Evolutionary conservation across 2,113 vertebrate genomes (phyloP).

Genomic region (Psilopogon haemacephalus): DNA sequence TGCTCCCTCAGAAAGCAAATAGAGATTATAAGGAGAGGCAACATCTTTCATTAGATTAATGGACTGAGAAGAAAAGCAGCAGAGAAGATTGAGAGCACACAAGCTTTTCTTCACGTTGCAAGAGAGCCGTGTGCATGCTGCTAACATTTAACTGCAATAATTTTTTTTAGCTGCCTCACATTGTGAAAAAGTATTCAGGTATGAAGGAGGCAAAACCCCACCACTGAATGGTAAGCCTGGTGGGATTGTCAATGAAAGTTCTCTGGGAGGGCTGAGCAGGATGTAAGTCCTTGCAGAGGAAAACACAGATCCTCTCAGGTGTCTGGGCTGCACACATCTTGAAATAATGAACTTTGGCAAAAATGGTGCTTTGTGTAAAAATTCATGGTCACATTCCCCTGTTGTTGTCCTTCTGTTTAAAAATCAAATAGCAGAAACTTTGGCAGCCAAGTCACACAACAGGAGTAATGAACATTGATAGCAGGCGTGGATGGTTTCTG

Average conservation of each 20-base stretch:
- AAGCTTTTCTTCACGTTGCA: conserved; percentile 3
- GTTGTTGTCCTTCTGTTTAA: conserved; percentile 5
- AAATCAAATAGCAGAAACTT: conserved; percentile 12
- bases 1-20: conserved; percentile 20
- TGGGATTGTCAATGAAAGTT: background rate
- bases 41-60: conserved; percentile 59
- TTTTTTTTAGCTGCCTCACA: background rate
- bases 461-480: conserved; percentile 31
- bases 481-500: background rate
- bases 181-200: background rate
- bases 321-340: background rate
- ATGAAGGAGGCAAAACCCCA: background rate
- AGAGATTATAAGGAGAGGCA: conserved; percentile 25
- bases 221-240: background rate
- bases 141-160: background rate
- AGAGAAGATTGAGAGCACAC: background rate
- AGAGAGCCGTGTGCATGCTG: background rate
- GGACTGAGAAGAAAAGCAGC: conserved; percentile 2
- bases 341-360: background rate
- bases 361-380: background rate
- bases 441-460: conserved; percentile 1
- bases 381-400: background rate
- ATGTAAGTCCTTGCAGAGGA: background rate
- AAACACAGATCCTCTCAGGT: background rate
- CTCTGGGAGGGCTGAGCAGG: accelerated